Percentiles rank a stretch among this genome's conserved stretches.
These are phyloP conservation scores for Chymomyza fuscimana DNA, from an alignment of 2,888 invertebrate genomes.

Conservation along the genomic window DNA sequence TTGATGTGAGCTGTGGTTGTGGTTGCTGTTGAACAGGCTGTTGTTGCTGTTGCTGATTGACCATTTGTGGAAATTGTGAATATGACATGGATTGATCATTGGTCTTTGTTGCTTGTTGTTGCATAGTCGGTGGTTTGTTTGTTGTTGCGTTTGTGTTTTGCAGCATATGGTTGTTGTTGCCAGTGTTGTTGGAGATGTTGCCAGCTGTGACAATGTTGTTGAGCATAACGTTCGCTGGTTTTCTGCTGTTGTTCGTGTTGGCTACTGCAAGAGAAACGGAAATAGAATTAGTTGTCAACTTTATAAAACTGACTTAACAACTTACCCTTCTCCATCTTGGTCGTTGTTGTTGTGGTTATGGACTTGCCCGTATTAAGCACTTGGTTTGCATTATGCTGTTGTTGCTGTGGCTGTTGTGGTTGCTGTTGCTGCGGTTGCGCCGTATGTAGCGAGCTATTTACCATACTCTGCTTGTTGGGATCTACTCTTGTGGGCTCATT, in stretches of 20 bases:
- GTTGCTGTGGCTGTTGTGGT: conserved; percentile 36
- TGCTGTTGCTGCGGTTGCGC: conserved; percentile 23
- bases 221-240: conserved; percentile 41
- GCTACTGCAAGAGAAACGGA: conserved; percentile 21
- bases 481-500: conserved; percentile 77
- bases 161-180: conserved; percentile 22
- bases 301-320: background rate
- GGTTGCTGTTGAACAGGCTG: conserved; percentile 4
- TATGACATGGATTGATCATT: conserved; percentile 46
- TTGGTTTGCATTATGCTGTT: conserved; percentile 25
- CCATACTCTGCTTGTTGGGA: conserved; percentile 25
- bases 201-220: conserved; percentile 24
- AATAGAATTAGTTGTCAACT: background rate
- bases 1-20: background rate
- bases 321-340: conserved; percentile 57
- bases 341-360: conserved; percentile 35
- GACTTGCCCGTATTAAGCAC: conserved; percentile 13
- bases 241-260: conserved; percentile 15
- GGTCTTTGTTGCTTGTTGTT: conserved; percentile 28
- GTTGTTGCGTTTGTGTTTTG: conserved; percentile 31
- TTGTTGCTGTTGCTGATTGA: conserved; percentile 28
- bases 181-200: conserved; percentile 33
- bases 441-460: conserved; percentile 16
- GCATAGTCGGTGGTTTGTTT: conserved; percentile 53
- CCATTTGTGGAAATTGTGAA: conserved; percentile 50